A percentile compares a stretch with the other conserved stretches of the same genome.
These are phyloP conservation scores for Epinephelus cyanopodus DNA, from an alignment of 2,113 vertebrate species.

Conservation along the genomic window DNA sequence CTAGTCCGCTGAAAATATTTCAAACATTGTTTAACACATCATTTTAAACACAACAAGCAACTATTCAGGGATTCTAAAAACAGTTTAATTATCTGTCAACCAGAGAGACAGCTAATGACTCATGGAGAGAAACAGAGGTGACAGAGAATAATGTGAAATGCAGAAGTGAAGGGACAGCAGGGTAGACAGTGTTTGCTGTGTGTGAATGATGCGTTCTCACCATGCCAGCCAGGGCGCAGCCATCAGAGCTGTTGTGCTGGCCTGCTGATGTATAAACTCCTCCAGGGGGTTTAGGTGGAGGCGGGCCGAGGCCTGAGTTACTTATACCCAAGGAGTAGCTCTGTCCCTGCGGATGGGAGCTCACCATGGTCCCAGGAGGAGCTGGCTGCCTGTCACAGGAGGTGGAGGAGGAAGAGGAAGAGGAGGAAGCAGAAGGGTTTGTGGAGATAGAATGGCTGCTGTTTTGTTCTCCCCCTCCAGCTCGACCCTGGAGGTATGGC, in stretches of 20 bases:
- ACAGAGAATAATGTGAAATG: neutral
- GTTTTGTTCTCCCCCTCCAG: conserved; percentile 75
- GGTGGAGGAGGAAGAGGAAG: conserved; percentile 57
- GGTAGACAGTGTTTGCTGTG: neutral
- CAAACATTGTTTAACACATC: too few relatives aligned
- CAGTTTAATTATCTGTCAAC: neutral
- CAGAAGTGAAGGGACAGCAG: neutral
- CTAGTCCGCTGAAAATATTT: neutral
- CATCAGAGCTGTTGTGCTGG: conserved; percentile 77
- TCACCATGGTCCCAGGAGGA: conserved; percentile 76
- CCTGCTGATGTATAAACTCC: conserved; percentile 66
- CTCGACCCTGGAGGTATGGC: conserved; percentile 88
- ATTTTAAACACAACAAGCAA: too few relatives aligned
- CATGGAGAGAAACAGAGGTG: neutral
- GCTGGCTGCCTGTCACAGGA: conserved; percentile 84
- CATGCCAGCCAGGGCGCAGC: conserved; percentile 68
- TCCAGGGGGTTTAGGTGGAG: conserved; percentile 77
- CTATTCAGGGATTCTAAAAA: neutral
- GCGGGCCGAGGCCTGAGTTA: conserved; percentile 76
- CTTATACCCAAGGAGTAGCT: conserved; percentile 83
- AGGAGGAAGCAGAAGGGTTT: conserved; percentile 47
- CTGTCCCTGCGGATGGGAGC: conserved; percentile 78
- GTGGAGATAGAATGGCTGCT: conserved; percentile 57
- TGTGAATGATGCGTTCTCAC: conserved; percentile 76
- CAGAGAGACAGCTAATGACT: neutral